Conservation (phyloP, 2,113 vertebrate genomes). For the Myanophis thanlyinensis region DNA sequence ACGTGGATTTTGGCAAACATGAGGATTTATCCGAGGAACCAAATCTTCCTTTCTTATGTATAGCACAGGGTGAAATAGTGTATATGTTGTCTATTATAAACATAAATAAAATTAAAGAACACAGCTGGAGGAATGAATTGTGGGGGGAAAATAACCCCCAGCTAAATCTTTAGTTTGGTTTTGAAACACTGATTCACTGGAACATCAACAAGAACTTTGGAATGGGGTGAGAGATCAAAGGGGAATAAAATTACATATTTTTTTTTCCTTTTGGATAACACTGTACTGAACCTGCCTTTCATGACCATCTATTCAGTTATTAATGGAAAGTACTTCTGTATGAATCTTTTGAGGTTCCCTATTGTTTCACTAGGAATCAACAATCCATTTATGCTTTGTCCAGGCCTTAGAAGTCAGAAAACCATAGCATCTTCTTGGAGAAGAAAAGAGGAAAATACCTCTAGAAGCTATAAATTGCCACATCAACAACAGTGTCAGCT, state of each 20-base stretch:
- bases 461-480: background rate
- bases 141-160: background rate
- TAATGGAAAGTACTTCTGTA: background rate
- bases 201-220: background rate
- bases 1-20: no score
- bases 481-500: background rate
- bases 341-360: background rate
- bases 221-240: background rate
- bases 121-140: background rate
- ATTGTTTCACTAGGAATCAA: background rate
- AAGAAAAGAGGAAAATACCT: background rate
- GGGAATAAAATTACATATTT: background rate
- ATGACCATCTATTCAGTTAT: background rate
- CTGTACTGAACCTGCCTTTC: background rate
- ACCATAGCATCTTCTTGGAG: background rate
- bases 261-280: background rate
- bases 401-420: background rate
- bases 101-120: no score
- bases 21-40: no score
- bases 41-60: no score
- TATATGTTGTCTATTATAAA: no score
- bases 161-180: background rate
- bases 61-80: no score
- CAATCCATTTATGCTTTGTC: background rate
- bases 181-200: background rate